Evolutionary conservation across 2,113 vertebrate genomes (phyloP).

Genomic region (Piaya cayana): DNA sequence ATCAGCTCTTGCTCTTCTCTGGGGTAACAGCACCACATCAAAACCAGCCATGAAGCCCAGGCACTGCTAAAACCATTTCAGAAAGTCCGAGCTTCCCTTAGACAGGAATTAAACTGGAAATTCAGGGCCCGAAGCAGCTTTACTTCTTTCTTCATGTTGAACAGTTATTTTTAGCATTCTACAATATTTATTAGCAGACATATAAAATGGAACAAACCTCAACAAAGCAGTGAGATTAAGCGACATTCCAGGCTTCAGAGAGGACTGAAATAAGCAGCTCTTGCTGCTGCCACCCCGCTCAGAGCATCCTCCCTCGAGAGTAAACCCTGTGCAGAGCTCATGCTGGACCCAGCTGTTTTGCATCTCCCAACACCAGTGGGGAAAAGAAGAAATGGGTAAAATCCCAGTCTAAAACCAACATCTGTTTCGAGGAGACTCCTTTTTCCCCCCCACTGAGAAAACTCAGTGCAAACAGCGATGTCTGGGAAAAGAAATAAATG

Average conservation of each 20-base stretch:
- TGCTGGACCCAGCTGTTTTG: neutral
- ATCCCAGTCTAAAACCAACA: neutral
- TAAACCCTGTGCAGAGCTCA: fast-evolving
- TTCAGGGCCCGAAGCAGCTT: slow-evolving; percentile 1
- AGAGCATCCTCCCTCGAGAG: neutral
- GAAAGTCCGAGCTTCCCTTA: neutral
- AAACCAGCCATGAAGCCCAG: neutral
- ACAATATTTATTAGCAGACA: slow-evolving; percentile 47
- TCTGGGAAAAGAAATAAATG: neutral
- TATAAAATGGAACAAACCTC: slow-evolving; percentile 26
- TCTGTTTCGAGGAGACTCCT: neutral
- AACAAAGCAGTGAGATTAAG: neutral
- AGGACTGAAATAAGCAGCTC: neutral
- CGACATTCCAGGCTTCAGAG: slow-evolving; percentile 32
- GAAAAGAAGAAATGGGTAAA: fast-evolving
- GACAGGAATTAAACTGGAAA: neutral
- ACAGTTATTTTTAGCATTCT: slow-evolving; percentile 25
- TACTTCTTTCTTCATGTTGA: neutral
- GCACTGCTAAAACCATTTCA: neutral
- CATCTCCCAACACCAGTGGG: fast-evolving
- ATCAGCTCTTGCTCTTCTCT: neutral
- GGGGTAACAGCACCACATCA: fast-evolving
- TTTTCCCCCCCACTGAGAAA: neutral
- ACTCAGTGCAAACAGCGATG: fast-evolving
- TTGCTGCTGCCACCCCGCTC: neutral